A percentile compares a stretch with the other conserved stretches of the same genome.
These are phyloP conservation scores for Phenganax subtilis DNA, from an alignment of 92 coral and sea anemone species.

Conservation along the genomic window DNA sequence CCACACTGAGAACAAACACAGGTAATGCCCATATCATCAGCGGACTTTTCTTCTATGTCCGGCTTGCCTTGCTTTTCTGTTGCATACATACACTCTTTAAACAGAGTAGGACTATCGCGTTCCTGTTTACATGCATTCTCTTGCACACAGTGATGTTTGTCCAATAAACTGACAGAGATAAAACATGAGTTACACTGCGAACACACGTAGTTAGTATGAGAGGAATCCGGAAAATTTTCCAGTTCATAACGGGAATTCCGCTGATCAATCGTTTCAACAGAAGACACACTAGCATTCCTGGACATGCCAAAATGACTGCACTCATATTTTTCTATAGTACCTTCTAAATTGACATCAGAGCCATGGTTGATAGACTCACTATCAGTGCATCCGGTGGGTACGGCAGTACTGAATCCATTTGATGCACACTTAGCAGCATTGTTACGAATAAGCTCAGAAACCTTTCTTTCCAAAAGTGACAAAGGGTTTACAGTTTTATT, in stretches of 20 bases:
- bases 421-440: neutral
- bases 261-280: neutral
- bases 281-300: neutral
- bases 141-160: neutral
- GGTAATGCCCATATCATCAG: neutral
- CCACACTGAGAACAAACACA: constrained; percentile 8
- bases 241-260: neutral
- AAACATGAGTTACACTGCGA: constrained; percentile 1
- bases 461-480: neutral
- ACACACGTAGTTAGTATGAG: neutral
- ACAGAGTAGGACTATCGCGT: neutral
- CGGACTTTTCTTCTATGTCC: neutral
- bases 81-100: neutral
- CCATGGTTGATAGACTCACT: neutral
- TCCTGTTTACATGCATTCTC: neutral
- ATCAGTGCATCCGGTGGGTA: neutral
- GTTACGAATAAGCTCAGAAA: neutral
- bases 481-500: neutral
- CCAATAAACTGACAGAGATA: neutral
- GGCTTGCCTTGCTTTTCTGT: neutral
- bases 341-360: neutral
- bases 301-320: neutral
- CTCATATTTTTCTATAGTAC: neutral
- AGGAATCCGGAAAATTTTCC: neutral
- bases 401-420: neutral